Conservation (phyloP, 2,113 vertebrate genomes). For the Phocoena phocoena region DNA sequence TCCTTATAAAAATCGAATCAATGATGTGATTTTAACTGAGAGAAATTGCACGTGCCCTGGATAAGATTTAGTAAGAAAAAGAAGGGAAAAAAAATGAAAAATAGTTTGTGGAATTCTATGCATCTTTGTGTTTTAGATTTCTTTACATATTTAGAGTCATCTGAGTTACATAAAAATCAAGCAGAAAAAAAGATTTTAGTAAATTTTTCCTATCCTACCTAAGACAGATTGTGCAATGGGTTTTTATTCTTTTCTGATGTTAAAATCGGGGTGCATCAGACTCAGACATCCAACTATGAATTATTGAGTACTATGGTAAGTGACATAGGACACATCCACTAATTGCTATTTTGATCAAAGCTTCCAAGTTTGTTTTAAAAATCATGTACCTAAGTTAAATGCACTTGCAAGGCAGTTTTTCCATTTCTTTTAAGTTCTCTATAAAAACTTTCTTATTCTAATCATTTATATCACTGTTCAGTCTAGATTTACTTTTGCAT, state of each 20-base stretch:
- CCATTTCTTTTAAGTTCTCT: not conserved
- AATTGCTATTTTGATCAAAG: not conserved
- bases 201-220: not conserved
- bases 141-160: not conserved
- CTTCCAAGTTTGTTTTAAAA: not conserved
- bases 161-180: not conserved
- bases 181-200: not conserved
- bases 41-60: not conserved
- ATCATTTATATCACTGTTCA: not conserved
- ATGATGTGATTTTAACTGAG: not conserved
- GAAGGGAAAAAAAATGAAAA: not conserved
- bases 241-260: not conserved
- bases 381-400: not conserved
- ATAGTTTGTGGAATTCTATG: not conserved
- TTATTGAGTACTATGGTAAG: not conserved
- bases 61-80: not conserved
- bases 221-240: not conserved
- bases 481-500: not conserved
- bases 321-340: not conserved
- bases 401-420: not conserved
- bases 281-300: not conserved
- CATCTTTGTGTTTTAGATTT: not conserved
- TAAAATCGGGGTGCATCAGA: not conserved
- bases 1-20: not conserved
- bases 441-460: not conserved